Percentiles rank a stretch among this genome's conserved stretches.
Conservation (phyloP, 2,113 vertebrate species). For the Chloroceryle aenea region DNA sequence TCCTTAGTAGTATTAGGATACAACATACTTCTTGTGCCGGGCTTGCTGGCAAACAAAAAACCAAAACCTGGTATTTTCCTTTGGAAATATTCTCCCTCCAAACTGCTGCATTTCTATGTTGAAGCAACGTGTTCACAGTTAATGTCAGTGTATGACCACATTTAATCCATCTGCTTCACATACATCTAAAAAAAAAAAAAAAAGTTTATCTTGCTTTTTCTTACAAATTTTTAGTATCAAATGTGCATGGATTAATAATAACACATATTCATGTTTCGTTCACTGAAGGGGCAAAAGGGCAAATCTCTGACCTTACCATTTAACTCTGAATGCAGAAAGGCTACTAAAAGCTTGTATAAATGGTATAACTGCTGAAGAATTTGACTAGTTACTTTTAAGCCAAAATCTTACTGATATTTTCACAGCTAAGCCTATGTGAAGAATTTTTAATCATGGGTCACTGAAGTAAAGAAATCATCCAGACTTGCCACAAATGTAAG, state of each 20-base stretch:
- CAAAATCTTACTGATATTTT: not conserved
- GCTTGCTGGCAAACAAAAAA: slow-evolving; percentile 43
- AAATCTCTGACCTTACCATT: not conserved
- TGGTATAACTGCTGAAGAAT: not conserved
- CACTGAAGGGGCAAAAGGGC: not conserved
- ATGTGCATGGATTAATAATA: not conserved
- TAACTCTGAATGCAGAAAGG: not conserved
- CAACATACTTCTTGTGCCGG: slow-evolving; percentile 26
- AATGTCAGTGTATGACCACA: not conserved
- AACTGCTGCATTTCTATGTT: not conserved
- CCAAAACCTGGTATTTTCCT: slow-evolving; percentile 57
- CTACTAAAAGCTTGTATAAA: not conserved
- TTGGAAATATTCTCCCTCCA: slow-evolving; percentile 54
- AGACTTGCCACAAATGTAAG: not conserved
- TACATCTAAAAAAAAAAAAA: not conserved
- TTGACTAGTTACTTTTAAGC: not conserved
- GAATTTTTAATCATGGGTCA: not conserved
- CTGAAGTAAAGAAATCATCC: not conserved
- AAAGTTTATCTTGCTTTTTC: not conserved
- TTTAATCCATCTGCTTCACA: not conserved
- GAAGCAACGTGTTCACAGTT: not conserved
- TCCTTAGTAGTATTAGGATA: not conserved
- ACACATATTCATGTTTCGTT: not conserved
- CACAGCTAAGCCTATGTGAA: not conserved
- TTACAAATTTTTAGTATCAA: not conserved